Base-by-base conservation (phyloP, 2,888 invertebrate genomes). In the Lithophane ornitopus region DNA sequence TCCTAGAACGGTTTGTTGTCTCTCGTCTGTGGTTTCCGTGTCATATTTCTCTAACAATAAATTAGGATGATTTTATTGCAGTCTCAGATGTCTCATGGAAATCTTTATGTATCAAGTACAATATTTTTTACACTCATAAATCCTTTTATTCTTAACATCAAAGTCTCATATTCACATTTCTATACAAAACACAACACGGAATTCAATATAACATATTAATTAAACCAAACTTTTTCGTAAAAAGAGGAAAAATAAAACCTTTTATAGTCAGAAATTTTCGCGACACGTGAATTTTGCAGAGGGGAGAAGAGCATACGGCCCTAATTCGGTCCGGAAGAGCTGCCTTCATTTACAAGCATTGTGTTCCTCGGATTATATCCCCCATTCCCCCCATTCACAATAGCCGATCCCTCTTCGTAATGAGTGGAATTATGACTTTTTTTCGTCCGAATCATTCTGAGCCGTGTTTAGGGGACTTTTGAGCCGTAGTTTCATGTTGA, bases 381-480 rank as follows among this genome's bases (percentile, higher is more conserved):
- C 88, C 87, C 82, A 78, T 78, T 88, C 90, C 87, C 87, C 81
- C 80, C 78, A 78, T 85, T 87, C 88, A 88, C 89, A 90, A 89
- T 88, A 88, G 85, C 82, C 88, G 88, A 89, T 86, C 89, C 87
- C 85, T 89, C 88, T 86, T 90, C 89, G 88, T 92, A 94, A 93
- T 92, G 92, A 94, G 94, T 88, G 93, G 94, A 93, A 94, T 94
- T 94, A 94, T 92, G 94, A 92, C 91, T 94, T 94, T 93, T 92
- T 91, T 92, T 87, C 90, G 85, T 89, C 87, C 86, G 86, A 92
- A 92, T 92, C 90, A 90, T 90, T 91, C 89, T 91, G 88, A 92
- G 89, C 89, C 86, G 63, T 75, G 66, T 83, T 87, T 75, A 81
- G 78, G 85, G 84, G 76, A 84, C 75, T 88, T 88, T 85, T 80